Conservation (phyloP, 1,140 invertebrate species). For the Archivesica marissinica region DNA sequence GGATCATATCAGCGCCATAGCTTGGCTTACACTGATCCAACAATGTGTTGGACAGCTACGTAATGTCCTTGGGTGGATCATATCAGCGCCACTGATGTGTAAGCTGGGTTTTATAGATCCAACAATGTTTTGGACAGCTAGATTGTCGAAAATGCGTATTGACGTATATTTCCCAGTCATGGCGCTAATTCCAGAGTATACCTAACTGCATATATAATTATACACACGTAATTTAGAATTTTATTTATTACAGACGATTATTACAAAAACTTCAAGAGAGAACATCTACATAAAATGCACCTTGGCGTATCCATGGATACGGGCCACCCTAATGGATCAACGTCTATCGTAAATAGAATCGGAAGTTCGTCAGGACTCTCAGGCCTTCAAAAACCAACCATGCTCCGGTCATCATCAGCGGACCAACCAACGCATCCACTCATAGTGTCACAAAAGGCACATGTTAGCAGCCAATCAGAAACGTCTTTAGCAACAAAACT, state of each 20-base stretch:
- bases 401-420: conserved; percentile 37
- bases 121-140: no score
- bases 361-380: conserved; percentile 19
- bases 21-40: no score
- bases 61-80: no score
- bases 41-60: no score
- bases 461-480: conserved; percentile 66
- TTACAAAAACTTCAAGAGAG: conserved; percentile 61
- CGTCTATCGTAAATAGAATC: conserved; percentile 4
- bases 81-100: no score
- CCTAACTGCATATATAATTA: no score
- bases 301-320: conserved; percentile 13
- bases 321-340: conserved; percentile 3
- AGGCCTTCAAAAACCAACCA: conserved; percentile 37
- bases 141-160: no score
- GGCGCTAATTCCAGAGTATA: no score
- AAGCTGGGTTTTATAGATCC: no score
- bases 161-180: no score
- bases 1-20: no score
- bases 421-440: conserved; percentile 68
- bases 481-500: conserved; percentile 43
- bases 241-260: conserved; percentile 62
- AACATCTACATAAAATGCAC: conserved; percentile 9
- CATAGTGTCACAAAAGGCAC: conserved; percentile 75
- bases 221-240: no score